phyloP scores from a whole-genome alignment of 1,140 invertebrate species.

The Frieseomelitta varia region DNA sequence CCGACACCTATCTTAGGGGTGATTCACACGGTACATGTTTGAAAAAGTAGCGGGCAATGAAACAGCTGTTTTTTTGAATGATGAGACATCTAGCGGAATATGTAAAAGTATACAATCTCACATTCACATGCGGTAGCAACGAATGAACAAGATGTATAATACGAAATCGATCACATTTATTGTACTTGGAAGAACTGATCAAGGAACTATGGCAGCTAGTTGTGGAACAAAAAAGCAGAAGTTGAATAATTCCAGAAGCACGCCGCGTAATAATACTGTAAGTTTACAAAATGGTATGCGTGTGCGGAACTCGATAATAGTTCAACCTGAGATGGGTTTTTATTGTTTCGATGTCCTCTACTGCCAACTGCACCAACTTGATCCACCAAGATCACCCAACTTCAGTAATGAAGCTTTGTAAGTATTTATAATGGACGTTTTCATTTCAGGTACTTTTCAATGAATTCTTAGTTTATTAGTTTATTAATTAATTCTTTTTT shows the following conservation, averaged over 20 bases:
- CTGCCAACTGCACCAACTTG: constrained; percentile 95
- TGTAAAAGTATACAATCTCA: constrained; percentile 31
- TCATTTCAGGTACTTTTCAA: constrained; percentile 1
- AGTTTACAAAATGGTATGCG: constrained; percentile 75
- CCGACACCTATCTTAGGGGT: no score
- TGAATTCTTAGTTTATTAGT: neutral
- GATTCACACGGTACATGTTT: no score
- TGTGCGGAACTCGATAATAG: constrained; percentile 84
- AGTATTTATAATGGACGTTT: constrained; percentile 77
- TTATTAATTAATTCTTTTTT: neutral
- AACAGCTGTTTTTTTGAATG: constrained; percentile 54
- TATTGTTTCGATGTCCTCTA: constrained; percentile 99
- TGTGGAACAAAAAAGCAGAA: constrained; percentile 95
- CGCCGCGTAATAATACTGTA: constrained; percentile 81
- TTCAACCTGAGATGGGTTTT: constrained; percentile 97
- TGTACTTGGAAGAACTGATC: constrained; percentile 31
- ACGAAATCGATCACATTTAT: constrained; percentile 40
- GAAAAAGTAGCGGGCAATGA: constrained; percentile 55
- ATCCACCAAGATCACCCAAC: constrained; percentile 93
- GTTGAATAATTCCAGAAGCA: constrained; percentile 85
- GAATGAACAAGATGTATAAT: constrained; percentile 24
- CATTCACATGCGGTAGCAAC: constrained; percentile 36
- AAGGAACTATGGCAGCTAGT: constrained; percentile 88
- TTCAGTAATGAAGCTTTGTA: constrained; percentile 98
- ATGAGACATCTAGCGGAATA: constrained; percentile 54